These are phyloP conservation scores for Pygoscelis antarcticus DNA, from an alignment of 2,113 vertebrate genomes.

Conservation along the genomic window DNA sequence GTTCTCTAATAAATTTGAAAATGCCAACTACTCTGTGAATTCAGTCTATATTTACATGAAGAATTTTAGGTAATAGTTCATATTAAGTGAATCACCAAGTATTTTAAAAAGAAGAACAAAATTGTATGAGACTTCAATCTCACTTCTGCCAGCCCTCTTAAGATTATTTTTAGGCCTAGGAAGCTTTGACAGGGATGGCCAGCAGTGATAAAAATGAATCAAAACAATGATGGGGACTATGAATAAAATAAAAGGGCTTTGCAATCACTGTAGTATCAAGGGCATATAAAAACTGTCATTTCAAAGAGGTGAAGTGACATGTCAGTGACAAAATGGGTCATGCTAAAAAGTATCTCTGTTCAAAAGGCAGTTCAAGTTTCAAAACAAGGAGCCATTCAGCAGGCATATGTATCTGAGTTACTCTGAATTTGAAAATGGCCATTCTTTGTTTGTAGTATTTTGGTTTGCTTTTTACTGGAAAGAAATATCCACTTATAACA, in stretches of 20 bases:
- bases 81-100: not conserved
- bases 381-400: not conserved
- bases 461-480: not conserved
- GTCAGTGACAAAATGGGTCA: not conserved
- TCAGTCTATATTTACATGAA: not conserved
- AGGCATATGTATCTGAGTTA: not conserved
- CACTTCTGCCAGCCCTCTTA: not conserved
- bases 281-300: not conserved
- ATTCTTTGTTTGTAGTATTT: not conserved
- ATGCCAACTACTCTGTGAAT: not conserved
- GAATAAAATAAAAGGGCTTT: slow-evolving; percentile 25
- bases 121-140: not conserved
- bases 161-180: not conserved
- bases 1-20: not conserved
- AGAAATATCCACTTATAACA: not conserved
- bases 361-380: not conserved
- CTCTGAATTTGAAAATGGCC: not conserved
- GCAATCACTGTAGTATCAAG: not conserved
- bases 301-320: not conserved
- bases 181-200: not conserved
- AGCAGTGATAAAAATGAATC: not conserved
- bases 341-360: not conserved
- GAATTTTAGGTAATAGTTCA: not conserved
- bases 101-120: not conserved
- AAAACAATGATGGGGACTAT: not conserved